These are phyloP conservation scores for Drosophila kepulauana DNA, from an alignment of 1,140 invertebrate species.

Conservation along the genomic window DNA sequence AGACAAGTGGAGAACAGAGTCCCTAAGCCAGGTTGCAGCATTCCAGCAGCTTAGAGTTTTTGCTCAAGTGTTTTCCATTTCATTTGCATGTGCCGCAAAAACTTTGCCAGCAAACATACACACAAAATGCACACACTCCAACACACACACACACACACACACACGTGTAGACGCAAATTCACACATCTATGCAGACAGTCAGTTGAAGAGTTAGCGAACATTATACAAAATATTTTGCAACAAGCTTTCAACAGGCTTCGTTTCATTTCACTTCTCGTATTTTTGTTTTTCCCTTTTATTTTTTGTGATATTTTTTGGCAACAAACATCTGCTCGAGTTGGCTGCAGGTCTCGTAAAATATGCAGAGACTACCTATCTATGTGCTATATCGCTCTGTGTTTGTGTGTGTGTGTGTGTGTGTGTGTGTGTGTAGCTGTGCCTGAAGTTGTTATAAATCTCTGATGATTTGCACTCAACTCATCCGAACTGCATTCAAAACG, in stretches of 20 bases:
- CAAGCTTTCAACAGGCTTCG: slow-evolving; percentile 57
- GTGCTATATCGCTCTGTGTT: not conserved
- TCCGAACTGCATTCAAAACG: slow-evolving; percentile 35
- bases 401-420: slow-evolving; percentile 4
- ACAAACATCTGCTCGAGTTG: slow-evolving; percentile 22
- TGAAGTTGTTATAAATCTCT: slow-evolving; percentile 55
- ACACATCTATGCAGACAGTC: slow-evolving; percentile 19
- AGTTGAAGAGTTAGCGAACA: slow-evolving; percentile 48
- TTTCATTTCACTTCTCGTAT: not conserved
- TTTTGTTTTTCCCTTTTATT: not conserved
- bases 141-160: not conserved
- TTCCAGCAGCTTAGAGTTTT: slow-evolving; percentile 54
- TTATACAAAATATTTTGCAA: slow-evolving; percentile 61
- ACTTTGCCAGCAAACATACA: slow-evolving; percentile 53
- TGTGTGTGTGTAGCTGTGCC: slow-evolving; percentile 20
- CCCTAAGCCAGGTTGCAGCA: slow-evolving; percentile 37
- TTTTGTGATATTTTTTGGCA: slow-evolving; percentile 28
- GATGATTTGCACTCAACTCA: slow-evolving; percentile 52
- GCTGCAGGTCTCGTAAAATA: slow-evolving; percentile 51
- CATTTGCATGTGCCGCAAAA: slow-evolving; percentile 72
- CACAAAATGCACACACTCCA: slow-evolving; percentile 8
- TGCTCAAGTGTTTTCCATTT: slow-evolving; percentile 76
- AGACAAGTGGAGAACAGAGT: not conserved
- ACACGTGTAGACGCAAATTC: not conserved
- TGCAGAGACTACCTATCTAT: slow-evolving; percentile 39